A percentile compares a stretch with the other conserved stretches of the same genome.
phyloP scores from a whole-genome alignment of 2,797 vertebrate species.

The Choloepus didactylus region DNA sequence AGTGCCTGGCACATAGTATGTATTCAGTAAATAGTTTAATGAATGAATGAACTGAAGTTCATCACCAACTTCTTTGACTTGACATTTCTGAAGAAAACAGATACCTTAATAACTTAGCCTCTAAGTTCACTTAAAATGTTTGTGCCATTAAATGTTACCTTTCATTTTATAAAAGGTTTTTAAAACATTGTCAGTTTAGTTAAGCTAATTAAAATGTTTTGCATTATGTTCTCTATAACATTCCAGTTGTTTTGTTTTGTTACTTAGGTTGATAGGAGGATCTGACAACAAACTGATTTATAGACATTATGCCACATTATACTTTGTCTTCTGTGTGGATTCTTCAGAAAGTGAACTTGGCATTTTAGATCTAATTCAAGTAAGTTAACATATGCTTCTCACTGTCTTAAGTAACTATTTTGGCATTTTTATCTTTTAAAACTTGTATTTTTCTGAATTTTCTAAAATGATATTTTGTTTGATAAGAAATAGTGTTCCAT shows the following conservation, averaged over 20 bases:
- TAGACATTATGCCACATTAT: slow-evolving; percentile 98
- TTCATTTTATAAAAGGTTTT: slow-evolving; percentile 67
- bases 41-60: slow-evolving; percentile 54
- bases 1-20: not conserved
- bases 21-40: slow-evolving; percentile 28
- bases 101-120: slow-evolving; percentile 49
- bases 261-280: slow-evolving; percentile 94
- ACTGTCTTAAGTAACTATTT: slow-evolving; percentile 35
- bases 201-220: slow-evolving; percentile 72
- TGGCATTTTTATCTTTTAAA: slow-evolving; percentile 64
- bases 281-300: slow-evolving; percentile 99
- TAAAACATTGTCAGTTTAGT: slow-evolving; percentile 47
- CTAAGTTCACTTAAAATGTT: slow-evolving; percentile 45
- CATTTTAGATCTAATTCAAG: slow-evolving; percentile 99
- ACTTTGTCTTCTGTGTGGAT: slow-evolving; percentile 99
- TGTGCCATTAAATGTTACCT: slow-evolving; percentile 26
- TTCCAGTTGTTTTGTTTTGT: slow-evolving; percentile 80
- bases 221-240: slow-evolving; percentile 30
- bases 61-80: slow-evolving; percentile 47
- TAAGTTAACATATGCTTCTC: slow-evolving; percentile 86
- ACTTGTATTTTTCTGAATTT: slow-evolving; percentile 48
- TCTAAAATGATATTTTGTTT: slow-evolving; percentile 59
- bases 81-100: slow-evolving; percentile 45
- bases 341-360: slow-evolving; percentile 99
- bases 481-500: slow-evolving; percentile 53